Base-by-base conservation (phyloP, 1,140 invertebrate genomes). In the Colletes gigas region DNA sequence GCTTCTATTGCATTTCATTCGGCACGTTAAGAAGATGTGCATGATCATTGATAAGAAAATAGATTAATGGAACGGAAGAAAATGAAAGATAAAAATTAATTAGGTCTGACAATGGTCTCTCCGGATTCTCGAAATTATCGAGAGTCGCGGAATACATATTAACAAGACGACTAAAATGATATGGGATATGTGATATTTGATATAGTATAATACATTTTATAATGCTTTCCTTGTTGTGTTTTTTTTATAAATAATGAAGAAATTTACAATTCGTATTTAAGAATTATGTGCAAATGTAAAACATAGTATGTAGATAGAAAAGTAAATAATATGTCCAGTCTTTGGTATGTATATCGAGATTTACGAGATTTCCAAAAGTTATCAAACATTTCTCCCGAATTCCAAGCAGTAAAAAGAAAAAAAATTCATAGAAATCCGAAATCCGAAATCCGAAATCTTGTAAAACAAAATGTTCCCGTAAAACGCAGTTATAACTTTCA, bases 111-210 rank as follows among this genome's bases (percentile, higher is more conserved):
- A 50, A 9, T 50, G 8, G 3, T 12, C 1, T 50, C 10, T 9
- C 9, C 50, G 30, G 10, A 12, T 50, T 50, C 10, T 77, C 30
- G 55, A 77, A 47, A 10, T 70, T 54, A 54, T 81, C 19, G 41
- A 44, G 70, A 65, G 66, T 55, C 6, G 52, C 9, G 15, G 9
- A 21, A 59, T 59, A n/a, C n/a, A n/a, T n/a, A 21, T 59, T 59
- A 59, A 19, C 15, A 21, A 59, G 19, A 21, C 21, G n/a, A 57
- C 15, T 57, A 57, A n/a, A 57, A 57, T 57, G 5, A 17, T n/a
- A 57, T 17, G n/a, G 54, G n/a, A 57, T 57, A 57, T 17, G 54
- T 57, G 54, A n/a, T 57, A n/a, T 59, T 21, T 21, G 8, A 59
- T 59, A 21, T 21, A n/a, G 9, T 17, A 57, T 8, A 57, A 30